These are phyloP conservation scores for Nymphalis polychloros DNA, from an alignment of 2,888 invertebrate genomes.

Conservation along the genomic window DNA sequence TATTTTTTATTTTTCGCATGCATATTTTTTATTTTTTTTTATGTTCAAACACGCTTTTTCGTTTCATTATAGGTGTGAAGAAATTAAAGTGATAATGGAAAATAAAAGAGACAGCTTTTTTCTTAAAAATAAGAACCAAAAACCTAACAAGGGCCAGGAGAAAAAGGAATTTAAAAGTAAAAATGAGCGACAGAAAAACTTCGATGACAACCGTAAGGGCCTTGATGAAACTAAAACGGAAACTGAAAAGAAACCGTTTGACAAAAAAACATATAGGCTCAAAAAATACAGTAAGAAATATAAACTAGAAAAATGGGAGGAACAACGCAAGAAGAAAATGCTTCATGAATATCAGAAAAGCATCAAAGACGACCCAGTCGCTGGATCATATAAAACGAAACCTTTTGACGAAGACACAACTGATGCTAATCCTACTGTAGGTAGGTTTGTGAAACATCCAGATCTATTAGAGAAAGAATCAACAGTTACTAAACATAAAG, in stretches of 20 bases:
- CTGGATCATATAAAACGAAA: constrained; percentile 72
- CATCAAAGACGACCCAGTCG: constrained; percentile 69
- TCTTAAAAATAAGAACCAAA: constrained; percentile 54
- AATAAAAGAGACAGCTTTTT: constrained; percentile 65
- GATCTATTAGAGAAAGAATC: constrained; percentile 59
- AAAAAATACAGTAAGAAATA: constrained; percentile 87
- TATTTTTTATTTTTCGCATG: constrained; percentile 38
- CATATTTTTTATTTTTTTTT: constrained; percentile 27
- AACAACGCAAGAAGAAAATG: constrained; percentile 82
- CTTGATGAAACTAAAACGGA: constrained; percentile 33
- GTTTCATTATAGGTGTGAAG: constrained; percentile 76
- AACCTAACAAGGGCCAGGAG: constrained; percentile 34
- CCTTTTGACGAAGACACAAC: constrained; percentile 74
- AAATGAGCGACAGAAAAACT: constrained; percentile 54
- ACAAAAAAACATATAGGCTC: constrained; percentile 85
- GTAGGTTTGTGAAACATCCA: constrained; percentile 72
- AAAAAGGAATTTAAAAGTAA: constrained; percentile 39
- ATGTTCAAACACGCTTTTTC: constrained; percentile 75
- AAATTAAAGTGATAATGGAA: constrained; percentile 58
- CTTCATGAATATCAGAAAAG: constrained; percentile 82
- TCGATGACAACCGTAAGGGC: constrained; percentile 55
- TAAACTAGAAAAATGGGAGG: constrained; percentile 86
- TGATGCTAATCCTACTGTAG: constrained; percentile 52
- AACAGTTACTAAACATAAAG: constrained; percentile 49
- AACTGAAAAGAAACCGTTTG: constrained; percentile 81